Percentiles rank a stretch among this genome's conserved stretches.
Conservation (phyloP, 2,113 vertebrate species). For the Enhydra lutris region DNA sequence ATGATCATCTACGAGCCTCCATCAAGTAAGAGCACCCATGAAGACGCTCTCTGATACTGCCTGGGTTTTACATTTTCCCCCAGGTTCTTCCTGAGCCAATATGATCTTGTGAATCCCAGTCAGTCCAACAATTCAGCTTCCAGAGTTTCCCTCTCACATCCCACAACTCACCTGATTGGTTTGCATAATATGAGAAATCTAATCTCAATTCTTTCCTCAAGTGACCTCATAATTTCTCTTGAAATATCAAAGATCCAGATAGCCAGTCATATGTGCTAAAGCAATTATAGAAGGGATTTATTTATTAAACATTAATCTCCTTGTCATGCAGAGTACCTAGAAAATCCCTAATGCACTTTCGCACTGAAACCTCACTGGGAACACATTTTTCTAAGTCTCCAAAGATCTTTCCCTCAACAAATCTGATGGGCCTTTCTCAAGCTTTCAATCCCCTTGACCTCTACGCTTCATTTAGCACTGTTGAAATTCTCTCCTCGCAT, state of each 20-base stretch:
- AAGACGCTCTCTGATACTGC: background rate
- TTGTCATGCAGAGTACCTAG: conserved; percentile 52
- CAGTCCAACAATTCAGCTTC: background rate
- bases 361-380: conserved; percentile 45
- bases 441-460: conserved; percentile 56
- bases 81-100: background rate
- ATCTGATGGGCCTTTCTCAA: conserved; percentile 8
- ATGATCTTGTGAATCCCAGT: background rate
- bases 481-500: conserved; percentile 71
- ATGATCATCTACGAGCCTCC: background rate
- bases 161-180: background rate
- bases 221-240: conserved; percentile 50
- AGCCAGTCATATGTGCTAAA: conserved; percentile 57
- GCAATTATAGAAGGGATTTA: conserved; percentile 66
- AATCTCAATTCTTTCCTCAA: conserved; percentile 24
- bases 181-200: conserved; percentile 23
- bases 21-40: background rate
- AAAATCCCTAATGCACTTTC: conserved; percentile 52
- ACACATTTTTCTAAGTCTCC: conserved; percentile 40
- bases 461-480: conserved; percentile 70
- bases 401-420: conserved; percentile 38
- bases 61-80: background rate
- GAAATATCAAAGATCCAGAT: conserved; percentile 46
- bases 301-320: conserved; percentile 66
- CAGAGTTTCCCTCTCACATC: background rate